Base-by-base conservation (phyloP, 2,888 invertebrate species). In the Acanthosepion pharaonis region DNA sequence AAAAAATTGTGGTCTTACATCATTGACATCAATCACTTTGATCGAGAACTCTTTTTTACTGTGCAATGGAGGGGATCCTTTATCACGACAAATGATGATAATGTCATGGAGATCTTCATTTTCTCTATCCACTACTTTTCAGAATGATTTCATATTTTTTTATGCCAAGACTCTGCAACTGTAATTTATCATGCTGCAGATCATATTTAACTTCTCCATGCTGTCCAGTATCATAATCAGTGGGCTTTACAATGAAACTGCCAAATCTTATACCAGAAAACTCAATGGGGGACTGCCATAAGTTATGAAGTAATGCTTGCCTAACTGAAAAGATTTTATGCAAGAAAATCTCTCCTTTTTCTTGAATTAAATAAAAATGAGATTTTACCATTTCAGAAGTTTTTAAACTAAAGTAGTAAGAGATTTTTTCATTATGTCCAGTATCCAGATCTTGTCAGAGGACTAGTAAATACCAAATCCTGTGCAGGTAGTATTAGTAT, bases 61-160 rank as follows among this genome's bases (percentile, higher is more conserved):
- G 33, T 78, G 78, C 78, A 78, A 78, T 78, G 78, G 33, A 78
- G 78, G 78, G 78, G 78, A 78, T 78, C 78, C 78, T 78, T 78
- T 33, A 78, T 78, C n/a, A n/a, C n/a, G 33, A 78, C 78, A 78
- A 33, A 1, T 78, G 4, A 78, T n/a, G 78, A 78, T 15, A 9
- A 78, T 78, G 15, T 78, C 9, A 78, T 78, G 78, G 15, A 78
- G 78, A 18, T 78, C 78, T 64, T 64, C 64, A 64, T 4, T 64
- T 25, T 78, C 78, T 78, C n/a, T 78, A n/a, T 15, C n/a, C 11
- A 78, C n/a, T n/a, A n/a, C 78, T 78, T 15, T 78, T 78, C n/a
- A 78, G 23, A n/a, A 78, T 78, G n/a, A 78, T 33, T 78, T 78
- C 33, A 33, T 78, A 78, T 33, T 78, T 78, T 78, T 78, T 78